A percentile compares a stretch with the other conserved stretches of the same genome.
Conservation (phyloP, 2,113 vertebrate species). For the Hippolais icterina region DNA sequence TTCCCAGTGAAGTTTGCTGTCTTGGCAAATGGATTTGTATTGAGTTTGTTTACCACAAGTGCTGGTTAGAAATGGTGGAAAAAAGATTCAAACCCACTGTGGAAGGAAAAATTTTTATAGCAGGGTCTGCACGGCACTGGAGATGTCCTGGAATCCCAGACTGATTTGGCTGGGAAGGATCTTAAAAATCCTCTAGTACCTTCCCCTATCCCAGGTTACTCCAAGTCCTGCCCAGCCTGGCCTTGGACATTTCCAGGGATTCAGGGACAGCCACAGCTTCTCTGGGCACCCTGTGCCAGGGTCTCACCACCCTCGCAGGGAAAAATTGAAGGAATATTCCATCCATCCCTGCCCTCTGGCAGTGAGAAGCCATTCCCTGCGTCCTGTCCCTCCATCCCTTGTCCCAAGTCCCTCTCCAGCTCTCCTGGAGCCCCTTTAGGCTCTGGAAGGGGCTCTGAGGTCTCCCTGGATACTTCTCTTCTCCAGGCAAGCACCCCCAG, state of each 20-base stretch:
- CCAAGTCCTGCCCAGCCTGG: accelerated
- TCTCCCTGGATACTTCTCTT: neutral
- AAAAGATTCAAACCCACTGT: neutral
- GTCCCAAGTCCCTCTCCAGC: neutral
- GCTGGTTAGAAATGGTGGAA: neutral
- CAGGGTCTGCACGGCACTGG: no score
- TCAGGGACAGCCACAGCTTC: neutral
- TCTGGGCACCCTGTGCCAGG: accelerated
- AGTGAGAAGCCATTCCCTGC: neutral
- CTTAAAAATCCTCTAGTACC: neutral
- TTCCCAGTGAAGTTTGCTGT: neutral
- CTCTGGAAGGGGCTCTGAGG: accelerated
- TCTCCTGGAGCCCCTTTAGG: neutral
- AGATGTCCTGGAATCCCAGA: neutral
- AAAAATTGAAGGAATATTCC: neutral
- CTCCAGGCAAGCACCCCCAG: neutral
- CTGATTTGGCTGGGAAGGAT: neutral
- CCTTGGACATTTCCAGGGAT: neutral
- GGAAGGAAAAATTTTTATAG: neutral
- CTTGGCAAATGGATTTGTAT: neutral
- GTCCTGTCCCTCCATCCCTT: neutral
- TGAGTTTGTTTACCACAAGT: neutral
- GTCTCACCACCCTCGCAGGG: accelerated
- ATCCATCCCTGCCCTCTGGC: accelerated
- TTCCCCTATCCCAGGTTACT: accelerated